phyloP scores from a whole-genome alignment of 2,888 invertebrate genomes.

The Heteromyza rotundicornis region DNA sequence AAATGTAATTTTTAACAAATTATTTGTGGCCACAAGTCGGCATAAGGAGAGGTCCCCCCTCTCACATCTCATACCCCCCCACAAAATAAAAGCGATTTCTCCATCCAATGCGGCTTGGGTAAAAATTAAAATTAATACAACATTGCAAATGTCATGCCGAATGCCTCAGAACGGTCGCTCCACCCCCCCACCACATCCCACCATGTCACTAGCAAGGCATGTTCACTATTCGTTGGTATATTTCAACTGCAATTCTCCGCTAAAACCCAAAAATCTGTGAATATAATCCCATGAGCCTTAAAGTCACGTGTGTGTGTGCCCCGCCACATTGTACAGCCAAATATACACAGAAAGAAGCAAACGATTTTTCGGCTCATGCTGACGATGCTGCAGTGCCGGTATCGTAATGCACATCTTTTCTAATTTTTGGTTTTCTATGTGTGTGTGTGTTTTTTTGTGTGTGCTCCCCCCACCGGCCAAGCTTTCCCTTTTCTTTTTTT shows the following conservation, averaged over 20 bases:
- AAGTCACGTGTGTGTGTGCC: slow-evolving; percentile 45
- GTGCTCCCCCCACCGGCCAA: not conserved
- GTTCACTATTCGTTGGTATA: too few relatives aligned
- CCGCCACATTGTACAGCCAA: too few relatives aligned
- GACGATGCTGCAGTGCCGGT: not conserved
- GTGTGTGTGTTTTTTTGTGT: not conserved
- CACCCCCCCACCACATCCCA: not conserved
- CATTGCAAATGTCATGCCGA: slow-evolving; percentile 11
- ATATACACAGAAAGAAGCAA: too few relatives aligned
- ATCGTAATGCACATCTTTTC: slow-evolving; percentile 3
- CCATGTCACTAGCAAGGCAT: too few relatives aligned
- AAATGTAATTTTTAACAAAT: slow-evolving; percentile 10
- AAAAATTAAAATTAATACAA: slow-evolving; percentile 13
- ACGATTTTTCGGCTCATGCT: too few relatives aligned
- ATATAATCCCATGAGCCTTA: slow-evolving; percentile 54
- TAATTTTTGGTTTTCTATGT: not conserved
- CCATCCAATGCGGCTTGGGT: not conserved
- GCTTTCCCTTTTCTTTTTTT: not conserved
- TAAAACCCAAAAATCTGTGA: slow-evolving; percentile 51
- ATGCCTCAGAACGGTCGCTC: too few relatives aligned
- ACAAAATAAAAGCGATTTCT: not conserved
- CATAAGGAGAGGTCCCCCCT: not conserved
- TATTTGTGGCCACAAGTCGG: slow-evolving; percentile 7
- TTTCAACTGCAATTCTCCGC: slow-evolving; percentile 55
- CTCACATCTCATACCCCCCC: not conserved